phyloP scores from a whole-genome alignment of 2,113 vertebrate species.

The Zosterops hypoxanthus region DNA sequence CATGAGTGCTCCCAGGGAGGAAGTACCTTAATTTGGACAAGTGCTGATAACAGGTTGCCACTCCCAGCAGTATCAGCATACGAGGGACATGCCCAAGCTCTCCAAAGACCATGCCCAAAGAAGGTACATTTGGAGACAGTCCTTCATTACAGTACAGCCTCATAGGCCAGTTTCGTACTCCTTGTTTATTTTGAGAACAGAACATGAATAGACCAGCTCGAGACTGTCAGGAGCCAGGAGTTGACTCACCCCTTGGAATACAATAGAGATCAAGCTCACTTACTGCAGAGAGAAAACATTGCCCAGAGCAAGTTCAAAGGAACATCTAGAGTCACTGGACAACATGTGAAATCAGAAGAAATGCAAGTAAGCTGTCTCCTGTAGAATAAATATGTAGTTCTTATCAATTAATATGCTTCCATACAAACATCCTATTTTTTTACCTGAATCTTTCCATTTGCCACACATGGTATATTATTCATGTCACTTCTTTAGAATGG shows the following conservation, averaged over 20 bases:
- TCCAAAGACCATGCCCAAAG: background rate
- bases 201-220: background rate
- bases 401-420: background rate
- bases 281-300: background rate
- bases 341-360: background rate
- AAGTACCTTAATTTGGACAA: background rate
- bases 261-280: background rate
- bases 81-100: background rate
- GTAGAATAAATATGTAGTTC: background rate
- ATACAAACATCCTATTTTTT: background rate
- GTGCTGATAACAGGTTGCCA: background rate
- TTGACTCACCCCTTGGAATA: background rate
- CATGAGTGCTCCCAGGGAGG: background rate
- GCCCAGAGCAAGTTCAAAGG: background rate
- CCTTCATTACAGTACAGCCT: background rate
- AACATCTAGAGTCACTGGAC: background rate
- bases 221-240: background rate
- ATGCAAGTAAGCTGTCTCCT: conserved; percentile 40
- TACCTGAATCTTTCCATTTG: background rate
- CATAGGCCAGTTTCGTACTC: background rate
- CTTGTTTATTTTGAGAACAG: conserved; percentile 2
- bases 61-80: background rate
- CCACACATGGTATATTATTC: background rate
- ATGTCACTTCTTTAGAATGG: background rate
- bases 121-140: background rate